Evolutionary conservation across 2,797 vertebrate species (phyloP), one percentile per base, ranked within the genome.

Genomic region (Malacoctenus gilli): DNA sequence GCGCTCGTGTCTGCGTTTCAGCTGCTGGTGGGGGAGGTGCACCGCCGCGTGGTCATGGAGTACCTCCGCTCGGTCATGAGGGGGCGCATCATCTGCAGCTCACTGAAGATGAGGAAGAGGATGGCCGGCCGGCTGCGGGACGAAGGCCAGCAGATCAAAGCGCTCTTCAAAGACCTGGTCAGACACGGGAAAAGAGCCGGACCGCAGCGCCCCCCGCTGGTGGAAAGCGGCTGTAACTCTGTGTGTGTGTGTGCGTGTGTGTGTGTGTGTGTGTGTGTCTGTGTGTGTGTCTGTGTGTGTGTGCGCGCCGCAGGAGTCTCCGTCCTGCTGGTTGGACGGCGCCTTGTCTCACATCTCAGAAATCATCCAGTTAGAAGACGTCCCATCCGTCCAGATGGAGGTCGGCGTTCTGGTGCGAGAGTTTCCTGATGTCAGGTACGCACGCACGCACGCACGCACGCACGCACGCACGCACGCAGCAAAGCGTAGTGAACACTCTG

Each of bases 301-400:
- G n/a, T 7, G 15, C 51, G 2, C 69, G 22, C 44, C 0, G 20
- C 71, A 97, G 96, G 93, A 95, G 46, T 96, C 95, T 11, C 79
- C 90, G 0, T 90, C 91, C 4, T 86, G 89, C 2, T 95, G 94
- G 94, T 68, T 97, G 70, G 92, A 97, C 57, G 80, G 90, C 0
- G 92, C 92, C 22, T 88, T 98, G 65, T 87, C 93, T 0, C 93
- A 92, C 66, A 68, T 97, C 80, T 91, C 95, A 0, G 95, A 95
- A 85, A 93, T 97, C 66, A 87, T 97, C 68, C 88, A 92, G 53
- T 84, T 98, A 68, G 95, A 97, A 66, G 95, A 97, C 77, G 91
- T 89, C 1, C 92, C 94, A 0, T 94, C 95, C 31, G 90, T 98
- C 75, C 95, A 98, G 92, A 93, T 98, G 92, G 95, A 97, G 86